Evolutionary conservation across 2,888 invertebrate species (phyloP), one percentile per base, ranked within the genome.

Genomic region (Xanthia icteritia): DNA sequence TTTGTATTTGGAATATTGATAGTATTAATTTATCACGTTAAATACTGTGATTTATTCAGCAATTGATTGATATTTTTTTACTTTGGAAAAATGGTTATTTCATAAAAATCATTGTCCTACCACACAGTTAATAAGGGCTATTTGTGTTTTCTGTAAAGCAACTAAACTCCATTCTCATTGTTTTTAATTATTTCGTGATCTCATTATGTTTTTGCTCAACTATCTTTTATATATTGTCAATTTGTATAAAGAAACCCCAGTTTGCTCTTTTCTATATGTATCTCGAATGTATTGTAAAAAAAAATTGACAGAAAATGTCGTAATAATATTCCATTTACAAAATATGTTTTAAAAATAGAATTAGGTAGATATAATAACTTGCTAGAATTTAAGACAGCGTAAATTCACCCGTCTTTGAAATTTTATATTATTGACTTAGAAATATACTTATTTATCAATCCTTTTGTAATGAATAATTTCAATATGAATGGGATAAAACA

Each of bases 371-470:
- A 89, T 95, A 81, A 82, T 71, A 95, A 94, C 91, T 94, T 92
- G 91, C 91, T 95, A 95, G 94, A 88, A 86, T 88, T 76, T 96
- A 96, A 96, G 95, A 85, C 95, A 94, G 94, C 95, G 94, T 96
- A 95, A 96, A 96, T 95, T 96, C 96, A 96, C 96, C 96, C 96
- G 96, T 96, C 96, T 96, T 96, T 96, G 93, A 97, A 96, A 93
- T 96, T 97, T 97, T 97, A 96, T 97, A 97, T 96, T 94, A 96
- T 95, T 95, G 95, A 96, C 94, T 94, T 96, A 96, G 96, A 96
- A 95, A 96, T 96, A 96, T 96, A 97, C 95, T 96, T 97, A 97
- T 97, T 97, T 97, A 97, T 96, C 95, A 95, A 92, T 92, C 93
- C 93, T 94, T 94, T 95, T 94, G 94, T 94, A 95, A 94, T 95